Percentiles rank a stretch among this genome's conserved stretches.
Conservation (phyloP, 2,797 vertebrate species). For the Neosilurus mollespiculum region DNA sequence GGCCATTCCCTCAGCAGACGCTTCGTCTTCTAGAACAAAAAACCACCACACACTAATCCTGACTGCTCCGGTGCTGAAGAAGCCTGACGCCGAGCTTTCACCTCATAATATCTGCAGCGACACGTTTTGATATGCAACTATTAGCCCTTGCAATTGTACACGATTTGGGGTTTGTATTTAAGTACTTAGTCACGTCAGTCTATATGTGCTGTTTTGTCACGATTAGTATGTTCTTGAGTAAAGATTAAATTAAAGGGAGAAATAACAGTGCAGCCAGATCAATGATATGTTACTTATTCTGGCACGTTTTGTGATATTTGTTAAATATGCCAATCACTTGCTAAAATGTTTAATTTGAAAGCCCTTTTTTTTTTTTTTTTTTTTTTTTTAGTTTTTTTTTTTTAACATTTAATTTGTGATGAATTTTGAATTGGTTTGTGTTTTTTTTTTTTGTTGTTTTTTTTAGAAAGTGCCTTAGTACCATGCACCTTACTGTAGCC, state of each 20-base stretch:
- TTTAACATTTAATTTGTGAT: not conserved
- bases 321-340: not conserved
- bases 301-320: not conserved
- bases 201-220: not conserved
- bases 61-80: not conserved
- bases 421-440: not conserved
- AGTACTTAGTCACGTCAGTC: not conserved
- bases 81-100: not conserved
- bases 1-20: slow-evolving; percentile 76
- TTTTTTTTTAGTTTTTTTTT: not conserved
- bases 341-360: not conserved
- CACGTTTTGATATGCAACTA: not conserved
- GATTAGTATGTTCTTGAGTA: not conserved
- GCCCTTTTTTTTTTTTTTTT: not conserved
- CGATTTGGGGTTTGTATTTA: not conserved
- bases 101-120: not conserved
- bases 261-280: not conserved
- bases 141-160: not conserved
- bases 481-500: not conserved
- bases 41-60: not conserved
- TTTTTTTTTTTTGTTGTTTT: not conserved
- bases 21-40: slow-evolving; percentile 76
- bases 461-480: slow-evolving; percentile 10
- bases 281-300: not conserved
- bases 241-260: not conserved